Evolutionary conservation across 2,888 invertebrate species (phyloP).

Genomic region (Ceramica pisi): DNA sequence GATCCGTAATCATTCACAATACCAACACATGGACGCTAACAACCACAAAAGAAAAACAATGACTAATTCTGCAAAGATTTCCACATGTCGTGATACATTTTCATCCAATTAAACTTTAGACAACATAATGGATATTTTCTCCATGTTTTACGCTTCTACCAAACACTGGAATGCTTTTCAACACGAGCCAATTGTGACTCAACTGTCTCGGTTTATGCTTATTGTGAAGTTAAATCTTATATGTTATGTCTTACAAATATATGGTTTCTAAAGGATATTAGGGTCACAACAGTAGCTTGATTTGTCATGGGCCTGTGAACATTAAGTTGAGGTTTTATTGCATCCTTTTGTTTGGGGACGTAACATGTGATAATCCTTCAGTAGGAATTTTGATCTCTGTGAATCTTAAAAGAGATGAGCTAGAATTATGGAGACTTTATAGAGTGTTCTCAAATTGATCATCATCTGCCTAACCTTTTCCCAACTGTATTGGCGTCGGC

Average conservation of each 20-base stretch:
- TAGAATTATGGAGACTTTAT: no score
- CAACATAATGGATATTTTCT: constrained; percentile 40
- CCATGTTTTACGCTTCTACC: constrained; percentile 31
- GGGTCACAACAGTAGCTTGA: constrained; percentile 12
- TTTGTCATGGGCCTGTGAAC: constrained; percentile 10
- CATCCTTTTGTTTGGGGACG: neutral
- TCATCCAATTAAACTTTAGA: constrained; percentile 60
- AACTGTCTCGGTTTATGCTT: constrained; percentile 23
- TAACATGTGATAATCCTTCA: neutral
- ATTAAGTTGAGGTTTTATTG: constrained; percentile 10
- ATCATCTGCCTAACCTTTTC: no score
- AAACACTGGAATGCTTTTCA: constrained; percentile 50
- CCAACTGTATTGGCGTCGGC: no score
- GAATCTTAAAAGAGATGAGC: no score
- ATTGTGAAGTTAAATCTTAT: constrained; percentile 33
- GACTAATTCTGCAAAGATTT: constrained; percentile 40
- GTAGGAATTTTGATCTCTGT: neutral
- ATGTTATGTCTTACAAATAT: constrained; percentile 43
- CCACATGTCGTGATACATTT: constrained; percentile 45
- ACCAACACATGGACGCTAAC: neutral
- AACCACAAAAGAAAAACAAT: constrained; percentile 36
- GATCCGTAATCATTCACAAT: neutral
- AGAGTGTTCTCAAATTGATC: no score
- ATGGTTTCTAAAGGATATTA: constrained; percentile 9
- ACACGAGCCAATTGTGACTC: constrained; percentile 56